A percentile compares a stretch with the other conserved stretches of the same genome.
Evolutionary conservation across 1,140 invertebrate species (phyloP).

Genomic region (Drosophila prosaltans): DNA sequence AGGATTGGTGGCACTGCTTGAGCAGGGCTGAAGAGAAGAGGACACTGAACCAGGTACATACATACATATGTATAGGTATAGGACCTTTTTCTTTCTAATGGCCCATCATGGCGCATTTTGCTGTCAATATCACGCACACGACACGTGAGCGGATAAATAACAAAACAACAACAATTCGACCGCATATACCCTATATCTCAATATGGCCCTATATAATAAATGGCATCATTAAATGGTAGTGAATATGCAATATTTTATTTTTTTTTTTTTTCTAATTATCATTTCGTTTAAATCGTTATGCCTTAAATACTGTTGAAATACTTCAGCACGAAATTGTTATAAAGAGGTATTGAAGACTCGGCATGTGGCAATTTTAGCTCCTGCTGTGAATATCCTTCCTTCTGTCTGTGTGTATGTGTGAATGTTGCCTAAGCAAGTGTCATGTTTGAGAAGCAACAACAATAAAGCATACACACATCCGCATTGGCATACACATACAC

Average conservation of each 20-base stretch:
- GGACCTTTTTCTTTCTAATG: neutral
- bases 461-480: conserved; percentile 21
- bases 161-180: neutral
- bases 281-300: neutral
- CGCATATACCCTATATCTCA: conserved; percentile 27
- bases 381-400: neutral
- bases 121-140: conserved; percentile 33
- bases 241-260: neutral
- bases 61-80: neutral
- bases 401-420: conserved; percentile 10
- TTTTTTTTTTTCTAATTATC: neutral
- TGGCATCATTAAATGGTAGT: neutral
- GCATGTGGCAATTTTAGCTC: neutral
- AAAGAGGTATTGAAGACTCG: conserved; percentile 1
- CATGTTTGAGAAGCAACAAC: conserved; percentile 64
- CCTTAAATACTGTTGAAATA: neutral
- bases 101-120: neutral
- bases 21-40: neutral
- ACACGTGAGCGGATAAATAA: neutral
- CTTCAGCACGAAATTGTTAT: conserved; percentile 1
- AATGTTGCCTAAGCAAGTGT: conserved; percentile 48
- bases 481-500: conserved; percentile 13
- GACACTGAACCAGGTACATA: conserved; percentile 13
- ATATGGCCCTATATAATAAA: neutral
- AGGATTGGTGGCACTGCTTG: too few relatives aligned